Conservation (phyloP, 2,113 vertebrate genomes). For the Halichoerus grypus region DNA sequence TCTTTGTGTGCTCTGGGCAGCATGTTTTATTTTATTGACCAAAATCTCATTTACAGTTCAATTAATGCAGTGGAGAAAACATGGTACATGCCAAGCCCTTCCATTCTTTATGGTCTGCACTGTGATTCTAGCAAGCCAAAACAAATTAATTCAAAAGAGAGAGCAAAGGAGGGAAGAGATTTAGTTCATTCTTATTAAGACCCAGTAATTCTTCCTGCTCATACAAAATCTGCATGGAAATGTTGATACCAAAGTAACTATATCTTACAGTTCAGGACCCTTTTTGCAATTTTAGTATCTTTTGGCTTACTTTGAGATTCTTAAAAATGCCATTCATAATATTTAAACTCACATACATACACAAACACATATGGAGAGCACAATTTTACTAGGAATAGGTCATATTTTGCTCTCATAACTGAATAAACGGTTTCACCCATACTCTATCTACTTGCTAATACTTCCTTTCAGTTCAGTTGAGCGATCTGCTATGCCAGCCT, state of each 20-base stretch:
- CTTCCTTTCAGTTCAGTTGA: constrained; percentile 40
- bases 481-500: constrained; percentile 54
- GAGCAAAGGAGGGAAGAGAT: constrained; percentile 34
- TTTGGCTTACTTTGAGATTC: background rate
- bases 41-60: constrained; percentile 80
- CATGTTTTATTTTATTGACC: constrained; percentile 77
- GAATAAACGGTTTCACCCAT: constrained; percentile 19
- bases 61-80: constrained; percentile 73
- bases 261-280: background rate
- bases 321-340: background rate
- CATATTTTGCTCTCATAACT: constrained; percentile 3
- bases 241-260: background rate
- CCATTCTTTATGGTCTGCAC: constrained; percentile 63
- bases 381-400: background rate
- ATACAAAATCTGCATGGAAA: constrained; percentile 43
- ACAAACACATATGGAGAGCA: background rate
- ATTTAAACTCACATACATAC: constrained; percentile 16
- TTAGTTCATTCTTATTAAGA: constrained; percentile 43
- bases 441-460: constrained; percentile 36
- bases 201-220: background rate
- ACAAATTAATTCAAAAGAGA: constrained; percentile 74
- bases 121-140: constrained; percentile 72
- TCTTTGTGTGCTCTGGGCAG: constrained; percentile 45
- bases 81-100: constrained; percentile 65
- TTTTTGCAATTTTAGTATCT: constrained; percentile 24